Base-by-base conservation (phyloP, 2,888 invertebrate species). In the Drosophila prostipennis region DNA sequence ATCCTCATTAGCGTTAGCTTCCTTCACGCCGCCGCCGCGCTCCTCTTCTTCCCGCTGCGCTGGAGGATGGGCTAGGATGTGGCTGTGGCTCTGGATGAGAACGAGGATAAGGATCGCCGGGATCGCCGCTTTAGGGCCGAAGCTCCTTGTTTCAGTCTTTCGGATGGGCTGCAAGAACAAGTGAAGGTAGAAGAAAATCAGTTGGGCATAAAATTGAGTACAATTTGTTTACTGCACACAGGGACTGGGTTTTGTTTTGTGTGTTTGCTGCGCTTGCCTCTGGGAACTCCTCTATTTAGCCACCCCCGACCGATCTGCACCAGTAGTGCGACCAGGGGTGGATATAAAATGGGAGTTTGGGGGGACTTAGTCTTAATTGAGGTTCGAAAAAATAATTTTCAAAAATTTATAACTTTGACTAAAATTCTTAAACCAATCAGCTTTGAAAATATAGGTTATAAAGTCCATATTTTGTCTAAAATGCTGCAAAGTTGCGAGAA, bases 1-100 rank as follows among this genome's bases (percentile, higher is more conserved):
- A 92, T 91, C 92, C 91, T 92, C 92, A 92, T 92, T 92, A 92
- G 92, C 92, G 92, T 91, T 92, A 91, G 80, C 91, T 91, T 90
- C 80, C 80, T 81, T 86, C 89, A 39, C 76, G 80, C 86, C 84
- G 72, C 89, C 89, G 87, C 87, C 84, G 84, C 90, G 89, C 85
- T 89, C 84, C 83, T 83, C 87, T 65, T 73, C 78, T 65, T 46
- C 59, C 46, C 55, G 45, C 52, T 49, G 60, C 72, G 64, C 57
- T 63, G 58, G 57, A 55, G 58, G 53, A 56, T 73, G 58, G 52
- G 58, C 39, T 55, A 51, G 43, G 60, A 29, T 57, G 63, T 78
- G 40, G 43, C 36, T 65, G 46, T 58, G 37, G 55, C 54, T 74
- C 40, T 49, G 23, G 39, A 19, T 53, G 46, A 46, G 46, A 14